Evolutionary conservation across 2,888 invertebrate species (phyloP).

Genomic region (Drosophila greeni): DNA sequence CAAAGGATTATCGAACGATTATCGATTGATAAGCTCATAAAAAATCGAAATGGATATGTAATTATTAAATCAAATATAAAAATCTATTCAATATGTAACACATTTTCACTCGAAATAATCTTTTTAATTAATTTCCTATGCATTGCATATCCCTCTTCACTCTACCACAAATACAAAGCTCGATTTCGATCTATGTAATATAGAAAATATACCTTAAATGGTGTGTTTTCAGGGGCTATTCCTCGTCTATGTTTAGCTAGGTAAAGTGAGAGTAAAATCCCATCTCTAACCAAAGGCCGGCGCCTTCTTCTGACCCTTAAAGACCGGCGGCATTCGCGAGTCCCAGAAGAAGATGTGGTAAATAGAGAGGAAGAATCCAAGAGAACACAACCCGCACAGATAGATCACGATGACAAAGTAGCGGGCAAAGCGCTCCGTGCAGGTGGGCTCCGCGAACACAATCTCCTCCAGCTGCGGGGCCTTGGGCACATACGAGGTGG

Average conservation of each 20-base stretch:
- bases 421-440: slow-evolving; percentile 74
- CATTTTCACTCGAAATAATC: too few relatives aligned
- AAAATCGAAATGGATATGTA: too few relatives aligned
- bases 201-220: too few relatives aligned
- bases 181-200: background rate
- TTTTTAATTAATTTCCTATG: background rate
- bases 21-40: too few relatives aligned
- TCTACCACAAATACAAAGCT: too few relatives aligned
- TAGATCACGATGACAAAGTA: slow-evolving; percentile 75
- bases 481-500: slow-evolving; percentile 59
- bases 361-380: slow-evolving; percentile 77
- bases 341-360: slow-evolving; percentile 79
- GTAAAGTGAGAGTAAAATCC: background rate
- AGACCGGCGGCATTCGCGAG: slow-evolving; percentile 78
- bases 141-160: too few relatives aligned
- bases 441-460: slow-evolving; percentile 65
- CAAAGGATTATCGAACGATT: too few relatives aligned
- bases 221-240: background rate
- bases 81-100: too few relatives aligned
- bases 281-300: slow-evolving; percentile 53
- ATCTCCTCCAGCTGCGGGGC: slow-evolving; percentile 69
- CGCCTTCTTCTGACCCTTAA: slow-evolving; percentile 73
- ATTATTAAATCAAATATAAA: too few relatives aligned
- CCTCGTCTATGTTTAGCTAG: background rate
- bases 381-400: slow-evolving; percentile 75